A percentile compares a stretch with the other conserved stretches of the same genome.
Evolutionary conservation across 2,113 vertebrate genomes (phyloP).

Genomic region (Pseudopodoces humilis): DNA sequence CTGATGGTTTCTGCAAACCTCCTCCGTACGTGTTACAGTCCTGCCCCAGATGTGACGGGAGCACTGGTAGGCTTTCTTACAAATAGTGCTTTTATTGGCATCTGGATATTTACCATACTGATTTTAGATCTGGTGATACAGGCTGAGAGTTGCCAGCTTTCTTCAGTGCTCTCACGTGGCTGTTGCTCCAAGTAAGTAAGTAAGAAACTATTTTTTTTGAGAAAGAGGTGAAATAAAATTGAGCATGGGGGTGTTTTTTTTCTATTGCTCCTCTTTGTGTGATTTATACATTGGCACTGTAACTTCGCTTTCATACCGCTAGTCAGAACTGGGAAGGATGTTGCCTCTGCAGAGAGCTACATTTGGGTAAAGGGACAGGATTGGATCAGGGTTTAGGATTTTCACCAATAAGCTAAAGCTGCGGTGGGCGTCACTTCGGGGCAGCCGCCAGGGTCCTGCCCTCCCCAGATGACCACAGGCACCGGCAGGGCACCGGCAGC

Average conservation of each 20-base stretch:
- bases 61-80: not conserved
- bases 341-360: conserved; percentile 75
- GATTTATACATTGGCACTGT: conserved; percentile 9
- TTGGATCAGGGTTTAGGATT: conserved; percentile 80
- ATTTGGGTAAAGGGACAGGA: conserved; percentile 74
- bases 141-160: not conserved
- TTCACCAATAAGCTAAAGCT: conserved; percentile 80
- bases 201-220: not conserved
- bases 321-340: conserved; percentile 70
- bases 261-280: not conserved
- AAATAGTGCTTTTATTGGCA: not conserved
- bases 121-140: not conserved
- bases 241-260: not conserved
- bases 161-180: not conserved
- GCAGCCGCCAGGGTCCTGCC: conserved; percentile 55
- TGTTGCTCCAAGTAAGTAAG: not conserved
- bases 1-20: not conserved
- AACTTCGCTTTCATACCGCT: not conserved
- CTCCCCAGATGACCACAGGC: conserved; percentile 62
- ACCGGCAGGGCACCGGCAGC: not conserved
- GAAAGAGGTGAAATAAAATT: not conserved
- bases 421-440: conserved; percentile 72
- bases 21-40: accelerated
- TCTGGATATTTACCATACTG: not conserved
- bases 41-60: not conserved